phyloP scores from a whole-genome alignment of 2,797 vertebrate species.

The Platalea minor region DNA sequence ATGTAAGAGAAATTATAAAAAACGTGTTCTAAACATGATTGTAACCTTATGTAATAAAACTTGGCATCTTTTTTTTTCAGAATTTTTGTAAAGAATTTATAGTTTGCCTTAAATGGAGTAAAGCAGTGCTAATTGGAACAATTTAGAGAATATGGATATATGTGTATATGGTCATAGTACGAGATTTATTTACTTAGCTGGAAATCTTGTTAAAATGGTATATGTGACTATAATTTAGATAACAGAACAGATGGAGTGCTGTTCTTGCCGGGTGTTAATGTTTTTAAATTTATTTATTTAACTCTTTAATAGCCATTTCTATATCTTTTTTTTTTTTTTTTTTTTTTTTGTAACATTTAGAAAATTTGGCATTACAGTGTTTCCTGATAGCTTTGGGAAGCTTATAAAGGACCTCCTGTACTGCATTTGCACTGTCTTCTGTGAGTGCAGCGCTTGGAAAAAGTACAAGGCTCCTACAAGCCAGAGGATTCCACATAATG shows the following conservation, averaged over 20 bases:
- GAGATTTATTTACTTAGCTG: constrained; percentile 7
- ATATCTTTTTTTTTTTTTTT: background rate
- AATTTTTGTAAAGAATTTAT: background rate
- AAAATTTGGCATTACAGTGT: background rate
- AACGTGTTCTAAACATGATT: background rate
- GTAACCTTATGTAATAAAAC: background rate
- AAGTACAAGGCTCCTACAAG: background rate
- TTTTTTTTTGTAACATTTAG: background rate
- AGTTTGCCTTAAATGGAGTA: background rate
- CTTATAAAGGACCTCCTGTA: background rate
- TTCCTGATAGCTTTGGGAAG: background rate
- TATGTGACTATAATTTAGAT: constrained; percentile 14
- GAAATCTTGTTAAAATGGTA: constrained; percentile 19
- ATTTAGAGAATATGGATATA: background rate
- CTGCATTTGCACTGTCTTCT: background rate
- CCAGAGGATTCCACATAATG: background rate
- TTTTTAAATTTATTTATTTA: constrained; percentile 8
- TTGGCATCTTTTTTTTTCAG: background rate
- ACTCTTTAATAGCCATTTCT: background rate
- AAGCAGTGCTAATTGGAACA: background rate
- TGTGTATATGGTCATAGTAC: background rate
- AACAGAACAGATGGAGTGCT: constrained; percentile 22
- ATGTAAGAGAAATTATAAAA: background rate
- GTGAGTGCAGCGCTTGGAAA: background rate
- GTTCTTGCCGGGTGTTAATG: background rate